phyloP scores from a whole-genome alignment of 1,140 invertebrate genomes.

The Hydropsyche tenuis region DNA sequence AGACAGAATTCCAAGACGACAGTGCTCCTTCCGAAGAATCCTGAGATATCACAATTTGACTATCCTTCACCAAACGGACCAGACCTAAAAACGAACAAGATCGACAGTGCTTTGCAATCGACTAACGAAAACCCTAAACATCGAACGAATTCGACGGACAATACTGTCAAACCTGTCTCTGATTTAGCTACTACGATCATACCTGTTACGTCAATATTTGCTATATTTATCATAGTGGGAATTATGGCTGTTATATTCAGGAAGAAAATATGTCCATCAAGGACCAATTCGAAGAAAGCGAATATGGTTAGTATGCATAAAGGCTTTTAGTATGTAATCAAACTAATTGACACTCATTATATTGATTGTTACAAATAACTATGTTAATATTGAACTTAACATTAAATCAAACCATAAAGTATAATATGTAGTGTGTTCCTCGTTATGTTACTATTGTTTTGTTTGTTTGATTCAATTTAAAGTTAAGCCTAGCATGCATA shows the following conservation, averaged over 20 bases:
- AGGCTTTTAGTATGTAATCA: no score
- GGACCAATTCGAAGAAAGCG: constrained; percentile 64
- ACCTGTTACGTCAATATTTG: constrained; percentile 65
- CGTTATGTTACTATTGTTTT: not conserved
- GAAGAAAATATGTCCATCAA: constrained; percentile 64
- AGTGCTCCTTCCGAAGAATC: constrained; percentile 52
- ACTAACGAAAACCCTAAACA: not conserved
- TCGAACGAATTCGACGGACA: constrained; percentile 53
- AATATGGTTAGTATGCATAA: constrained; percentile 63
- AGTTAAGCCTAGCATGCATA: no score
- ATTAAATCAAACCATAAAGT: no score
- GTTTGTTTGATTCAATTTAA: no score
- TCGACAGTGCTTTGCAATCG: not conserved
- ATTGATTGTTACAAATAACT: no score
- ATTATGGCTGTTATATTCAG: constrained; percentile 64
- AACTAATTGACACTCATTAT: no score
- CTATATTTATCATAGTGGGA: constrained; percentile 64
- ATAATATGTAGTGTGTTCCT: not conserved
- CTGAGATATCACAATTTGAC: constrained; percentile 33
- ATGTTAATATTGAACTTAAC: no score
- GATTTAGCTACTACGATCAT: constrained; percentile 66
- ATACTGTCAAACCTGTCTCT: constrained; percentile 53
- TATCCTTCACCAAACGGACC: constrained; percentile 30
- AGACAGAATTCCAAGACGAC: constrained; percentile 13
- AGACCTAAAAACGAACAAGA: constrained; percentile 32